Conservation (phyloP, 1,140 invertebrate genomes). For the Bombus superbus region DNA sequence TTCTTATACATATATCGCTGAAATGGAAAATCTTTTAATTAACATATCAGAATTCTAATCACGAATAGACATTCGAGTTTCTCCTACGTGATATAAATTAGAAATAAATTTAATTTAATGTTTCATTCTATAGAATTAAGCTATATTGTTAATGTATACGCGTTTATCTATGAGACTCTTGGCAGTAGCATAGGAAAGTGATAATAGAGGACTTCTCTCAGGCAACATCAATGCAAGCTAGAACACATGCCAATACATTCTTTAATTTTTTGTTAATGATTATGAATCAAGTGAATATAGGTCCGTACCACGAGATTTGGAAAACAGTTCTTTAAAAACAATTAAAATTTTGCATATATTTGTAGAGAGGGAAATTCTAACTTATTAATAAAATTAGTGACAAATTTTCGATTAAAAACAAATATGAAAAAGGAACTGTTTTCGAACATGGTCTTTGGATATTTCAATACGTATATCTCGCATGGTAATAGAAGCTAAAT, state of each 20-base stretch:
- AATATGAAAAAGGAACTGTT: conserved; percentile 20
- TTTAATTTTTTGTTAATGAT: conserved; percentile 48
- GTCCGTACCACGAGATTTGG: background rate
- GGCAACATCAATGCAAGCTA: conserved; percentile 81
- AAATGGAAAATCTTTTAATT: conserved; percentile 15
- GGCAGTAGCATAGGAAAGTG: conserved; percentile 39
- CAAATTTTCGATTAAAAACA: background rate
- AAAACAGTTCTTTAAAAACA: conserved; percentile 25
- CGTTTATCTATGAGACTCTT: conserved; percentile 38
- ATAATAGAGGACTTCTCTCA: conserved; percentile 72
- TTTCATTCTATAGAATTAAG: conserved; percentile 1
- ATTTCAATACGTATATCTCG: background rate
- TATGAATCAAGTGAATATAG: conserved; percentile 45
- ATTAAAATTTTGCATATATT: background rate
- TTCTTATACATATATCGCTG: background rate
- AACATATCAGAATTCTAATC: background rate
- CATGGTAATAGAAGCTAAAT: conserved; percentile 33
- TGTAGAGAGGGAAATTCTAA: background rate
- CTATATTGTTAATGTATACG: conserved; percentile 39
- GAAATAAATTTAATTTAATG: conserved; percentile 5
- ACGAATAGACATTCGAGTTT: background rate
- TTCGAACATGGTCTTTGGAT: conserved; percentile 13
- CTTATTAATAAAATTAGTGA: background rate
- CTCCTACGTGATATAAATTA: background rate
- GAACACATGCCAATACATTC: conserved; percentile 75